These are phyloP conservation scores for Suricata suricatta DNA, from an alignment of 2,113 vertebrate genomes.

Conservation along the genomic window DNA sequence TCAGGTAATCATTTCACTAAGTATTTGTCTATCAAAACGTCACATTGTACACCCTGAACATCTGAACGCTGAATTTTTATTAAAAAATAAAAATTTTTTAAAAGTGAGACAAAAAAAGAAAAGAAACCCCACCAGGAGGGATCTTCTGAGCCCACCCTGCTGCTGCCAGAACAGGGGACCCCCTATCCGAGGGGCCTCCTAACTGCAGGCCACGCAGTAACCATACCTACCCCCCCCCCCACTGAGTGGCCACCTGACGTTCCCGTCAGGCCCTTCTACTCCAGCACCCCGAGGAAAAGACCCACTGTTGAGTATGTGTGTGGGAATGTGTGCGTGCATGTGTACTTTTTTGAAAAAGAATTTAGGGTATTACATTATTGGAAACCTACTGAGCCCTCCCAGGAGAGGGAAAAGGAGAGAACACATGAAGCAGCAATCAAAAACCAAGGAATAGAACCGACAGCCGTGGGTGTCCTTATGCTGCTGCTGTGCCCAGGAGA, in stretches of 20 bases:
- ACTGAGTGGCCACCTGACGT: neutral
- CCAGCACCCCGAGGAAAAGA: neutral
- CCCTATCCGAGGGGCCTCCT: neutral
- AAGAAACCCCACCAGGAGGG: neutral
- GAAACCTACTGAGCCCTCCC: neutral
- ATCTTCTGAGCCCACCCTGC: neutral
- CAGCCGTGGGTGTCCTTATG: neutral
- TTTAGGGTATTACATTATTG: conserved; percentile 15
- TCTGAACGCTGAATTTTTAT: neutral
- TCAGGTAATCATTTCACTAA: neutral
- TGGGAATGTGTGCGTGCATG: too few relatives aligned
- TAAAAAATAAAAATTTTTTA: neutral
- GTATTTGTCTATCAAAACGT: neutral
- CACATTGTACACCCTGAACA: neutral
- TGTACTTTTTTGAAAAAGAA: neutral
- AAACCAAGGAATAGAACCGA: neutral
- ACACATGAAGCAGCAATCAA: neutral
- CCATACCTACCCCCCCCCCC: neutral
- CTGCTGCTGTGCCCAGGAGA: neutral
- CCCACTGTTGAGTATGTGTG: neutral
- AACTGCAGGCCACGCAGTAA: neutral
- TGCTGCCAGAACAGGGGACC: neutral
- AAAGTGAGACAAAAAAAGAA: neutral
- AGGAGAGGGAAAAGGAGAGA: neutral
- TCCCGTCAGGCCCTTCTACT: neutral